Base-by-base conservation (phyloP, 2,888 invertebrate species). In the Alloplasta piceator region DNA sequence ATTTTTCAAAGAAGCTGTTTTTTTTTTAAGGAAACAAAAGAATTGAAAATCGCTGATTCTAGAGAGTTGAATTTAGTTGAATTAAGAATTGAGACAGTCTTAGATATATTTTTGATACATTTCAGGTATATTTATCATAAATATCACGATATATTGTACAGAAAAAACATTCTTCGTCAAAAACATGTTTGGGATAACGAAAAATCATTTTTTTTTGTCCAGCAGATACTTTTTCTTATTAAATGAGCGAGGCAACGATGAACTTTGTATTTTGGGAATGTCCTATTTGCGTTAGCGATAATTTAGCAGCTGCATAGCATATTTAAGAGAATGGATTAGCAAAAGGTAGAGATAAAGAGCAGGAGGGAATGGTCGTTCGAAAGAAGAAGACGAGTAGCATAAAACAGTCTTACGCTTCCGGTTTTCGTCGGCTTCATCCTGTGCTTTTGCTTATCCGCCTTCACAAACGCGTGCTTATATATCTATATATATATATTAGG, bases 231-330 rank as follows among this genome's bases (percentile, higher is more conserved):
- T 26, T 26, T 26, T n/a, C n/a, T 26, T 26, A 26, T 3, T 52
- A 52, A 52, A 10, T 46, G 16, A 14, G 16, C 63, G 63, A 12
- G 61, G 43, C 14, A 43, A 41, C 75, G 55, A 38, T 14, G 46
- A 39, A 46, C 61, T 67, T 67, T 43, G 68, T 56, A 67, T 63
- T 67, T 63, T 50, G 68, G 50, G 68, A 68, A 73, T 55, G 73
- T 73, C 48, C 73, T 73, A 73, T 73, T 26, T 56, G 26, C 68
- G 46, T 48, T 48, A 63, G 68, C 67, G 68, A 68, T 73, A 73
- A 63, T 63, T 56, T 41, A 16, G 16, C 41, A 26, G 55, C 41
- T n/a, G 36, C 43, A 66, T 43, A 10, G 39, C 36, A 63, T 46
- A 55, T n/a, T 67, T 26, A 68, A 43, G 46, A 61, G 48, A 79